Evolutionary conservation across 2,888 invertebrate species (phyloP).

Genomic region (Diaphora mendica): DNA sequence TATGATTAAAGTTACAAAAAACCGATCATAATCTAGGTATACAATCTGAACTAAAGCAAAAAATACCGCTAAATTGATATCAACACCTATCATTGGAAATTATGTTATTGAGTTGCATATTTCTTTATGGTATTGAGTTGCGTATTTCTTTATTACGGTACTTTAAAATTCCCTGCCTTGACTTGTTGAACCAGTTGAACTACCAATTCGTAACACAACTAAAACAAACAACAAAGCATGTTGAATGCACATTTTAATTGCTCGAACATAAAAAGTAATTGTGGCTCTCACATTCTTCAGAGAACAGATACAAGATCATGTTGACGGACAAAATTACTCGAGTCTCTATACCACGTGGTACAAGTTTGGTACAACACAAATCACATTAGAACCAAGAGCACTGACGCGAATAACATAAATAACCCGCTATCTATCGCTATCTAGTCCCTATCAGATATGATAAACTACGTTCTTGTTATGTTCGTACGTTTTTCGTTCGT

Average conservation of each 20-base stretch:
- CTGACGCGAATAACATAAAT: constrained; percentile 17
- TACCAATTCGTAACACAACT: constrained; percentile 21
- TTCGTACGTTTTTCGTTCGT: constrained; percentile 12
- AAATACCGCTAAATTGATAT: neutral
- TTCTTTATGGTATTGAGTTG: neutral
- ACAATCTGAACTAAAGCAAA: neutral
- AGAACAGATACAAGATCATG: constrained; percentile 15
- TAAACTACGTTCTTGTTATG: constrained; percentile 20
- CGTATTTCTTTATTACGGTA: neutral
- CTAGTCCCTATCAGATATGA: constrained; percentile 30
- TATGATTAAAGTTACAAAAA: neutral
- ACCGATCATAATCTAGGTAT: neutral
- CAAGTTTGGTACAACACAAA: constrained; percentile 14
- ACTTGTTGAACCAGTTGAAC: constrained; percentile 23
- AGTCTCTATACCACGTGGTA: constrained; percentile 29
- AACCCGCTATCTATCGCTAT: constrained; percentile 21
- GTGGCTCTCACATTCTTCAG: constrained; percentile 5
- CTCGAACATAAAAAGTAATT: constrained; percentile 11
- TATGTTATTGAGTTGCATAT: neutral
- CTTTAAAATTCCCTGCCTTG: constrained; percentile 21
- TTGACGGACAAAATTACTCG: constrained; percentile 4
- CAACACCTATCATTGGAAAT: neutral
- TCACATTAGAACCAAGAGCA: constrained; percentile 23
- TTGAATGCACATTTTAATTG: constrained; percentile 17
- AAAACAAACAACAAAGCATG: constrained; percentile 22